These are phyloP conservation scores for Gopherus flavomarginatus DNA, from an alignment of 2,113 vertebrate genomes.

Conservation along the genomic window DNA sequence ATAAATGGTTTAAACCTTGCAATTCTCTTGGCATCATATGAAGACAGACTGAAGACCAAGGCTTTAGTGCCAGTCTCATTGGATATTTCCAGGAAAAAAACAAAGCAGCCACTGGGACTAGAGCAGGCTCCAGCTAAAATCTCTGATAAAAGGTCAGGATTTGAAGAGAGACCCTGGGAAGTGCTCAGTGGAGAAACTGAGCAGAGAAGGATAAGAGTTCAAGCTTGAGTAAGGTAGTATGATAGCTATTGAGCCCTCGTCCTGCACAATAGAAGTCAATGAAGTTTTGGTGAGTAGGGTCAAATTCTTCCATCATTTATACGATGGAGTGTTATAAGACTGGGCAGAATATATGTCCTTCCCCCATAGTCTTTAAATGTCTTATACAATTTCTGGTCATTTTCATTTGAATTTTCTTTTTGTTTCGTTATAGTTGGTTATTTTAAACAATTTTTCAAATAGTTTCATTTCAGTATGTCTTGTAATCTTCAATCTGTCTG, in stretches of 20 bases:
- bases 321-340: neutral
- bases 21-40: no score
- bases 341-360: neutral
- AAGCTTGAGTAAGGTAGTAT: no score
- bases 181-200: neutral
- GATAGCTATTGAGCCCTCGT: neutral
- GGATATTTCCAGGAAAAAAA: neutral
- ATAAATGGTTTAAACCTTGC: no score
- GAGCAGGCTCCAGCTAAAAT: neutral
- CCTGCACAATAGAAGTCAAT: neutral
- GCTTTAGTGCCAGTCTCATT: no score
- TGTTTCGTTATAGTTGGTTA: no score
- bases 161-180: neutral
- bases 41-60: no score
- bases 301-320: neutral
- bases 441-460: neutral
- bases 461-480: neutral
- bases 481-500: neutral
- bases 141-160: neutral
- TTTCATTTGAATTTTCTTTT: no score
- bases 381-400: no score
- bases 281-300: neutral
- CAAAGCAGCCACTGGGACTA: neutral
- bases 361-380: neutral
- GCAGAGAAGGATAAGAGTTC: neutral